A percentile compares a stretch with the other conserved stretches of the same genome.
phyloP scores from a whole-genome alignment of 2,888 invertebrate genomes.

The Drosophila phalerata region DNA sequence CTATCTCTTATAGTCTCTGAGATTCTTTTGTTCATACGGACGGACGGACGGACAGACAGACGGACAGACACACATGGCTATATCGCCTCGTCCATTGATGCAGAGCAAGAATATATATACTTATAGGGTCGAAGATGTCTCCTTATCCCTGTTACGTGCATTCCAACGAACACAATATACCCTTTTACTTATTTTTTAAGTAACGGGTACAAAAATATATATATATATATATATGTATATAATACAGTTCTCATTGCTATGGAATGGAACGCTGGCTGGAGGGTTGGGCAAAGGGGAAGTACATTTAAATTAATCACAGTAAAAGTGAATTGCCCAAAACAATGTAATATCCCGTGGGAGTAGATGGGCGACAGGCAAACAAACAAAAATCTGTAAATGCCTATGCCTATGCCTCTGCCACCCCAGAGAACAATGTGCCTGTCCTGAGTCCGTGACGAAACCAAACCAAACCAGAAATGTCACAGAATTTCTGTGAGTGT shows the following conservation, averaged over 20 bases:
- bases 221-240: too few relatives aligned
- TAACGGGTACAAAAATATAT: too few relatives aligned
- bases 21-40: too few relatives aligned
- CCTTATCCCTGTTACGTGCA: too few relatives aligned
- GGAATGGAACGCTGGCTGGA: constrained; percentile 29
- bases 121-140: too few relatives aligned
- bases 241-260: constrained; percentile 34
- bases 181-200: too few relatives aligned
- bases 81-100: too few relatives aligned
- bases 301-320: constrained; percentile 81
- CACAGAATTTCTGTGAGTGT: constrained; percentile 43
- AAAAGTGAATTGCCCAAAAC: constrained; percentile 81
- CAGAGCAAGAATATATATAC: too few relatives aligned
- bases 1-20: too few relatives aligned
- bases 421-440: constrained; percentile 41
- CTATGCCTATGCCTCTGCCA: constrained; percentile 36
- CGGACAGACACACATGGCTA: too few relatives aligned
- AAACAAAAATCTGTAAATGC: constrained; percentile 76
- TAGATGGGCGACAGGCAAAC: constrained; percentile 53
- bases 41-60: too few relatives aligned
- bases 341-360: constrained; percentile 76
- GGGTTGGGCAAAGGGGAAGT: constrained; percentile 13
- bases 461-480: constrained; percentile 72
- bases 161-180: too few relatives aligned
- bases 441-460: constrained; percentile 70